Base-by-base conservation (phyloP, 2,888 invertebrate genomes). In the Drosophila rellima region DNA sequence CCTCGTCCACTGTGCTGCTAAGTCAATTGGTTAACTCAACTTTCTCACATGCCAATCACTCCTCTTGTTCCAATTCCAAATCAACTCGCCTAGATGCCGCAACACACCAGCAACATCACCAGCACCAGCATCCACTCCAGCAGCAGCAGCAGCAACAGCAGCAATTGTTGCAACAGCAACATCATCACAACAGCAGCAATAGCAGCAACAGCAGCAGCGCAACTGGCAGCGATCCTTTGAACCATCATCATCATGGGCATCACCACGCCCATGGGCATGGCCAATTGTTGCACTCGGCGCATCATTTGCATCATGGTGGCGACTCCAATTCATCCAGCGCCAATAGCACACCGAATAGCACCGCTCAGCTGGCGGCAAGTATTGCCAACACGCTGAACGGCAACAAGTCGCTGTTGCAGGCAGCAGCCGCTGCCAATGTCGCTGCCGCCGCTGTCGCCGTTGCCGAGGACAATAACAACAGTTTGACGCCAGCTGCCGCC, bases 1-100 rank as follows among this genome's bases (percentile, higher is more conserved):
- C 92, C 74, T 94, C 94, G 89, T 93, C 94, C 91, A 94, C 94
- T 86, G 92, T 93, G 68, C 91, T 93, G 80, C 93, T 92, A 75
- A 92, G 92, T 87, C 92, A 92, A 91, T 90, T 92, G 91, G 92
- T 92, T 91, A 92, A 92, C 90, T 92, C 92, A 74, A 92, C 92
- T 77, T 92, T 92, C 88, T 91, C 91, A 85, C 81, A 84, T 77
- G 72, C 86, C 78, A 89, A 55, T 78, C 76, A 56, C 80, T 86
- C 57, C 70, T 78, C 84, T 77, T 69, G 70, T 81, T 74, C 84
- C 83, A 78, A 79, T 78, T 75, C 78, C 79, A 78, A 78, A 78
- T 75, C 78, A 37, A 69, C 66, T 42, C 83, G 83, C 64, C 57
- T 82, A 83, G 83, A 83, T 78, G 83, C 77, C 79, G 74, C 42